A percentile compares a stretch with the other conserved stretches of the same genome.
These are phyloP conservation scores for Parus major DNA, from an alignment of 2,113 vertebrate genomes.

Conservation along the genomic window DNA sequence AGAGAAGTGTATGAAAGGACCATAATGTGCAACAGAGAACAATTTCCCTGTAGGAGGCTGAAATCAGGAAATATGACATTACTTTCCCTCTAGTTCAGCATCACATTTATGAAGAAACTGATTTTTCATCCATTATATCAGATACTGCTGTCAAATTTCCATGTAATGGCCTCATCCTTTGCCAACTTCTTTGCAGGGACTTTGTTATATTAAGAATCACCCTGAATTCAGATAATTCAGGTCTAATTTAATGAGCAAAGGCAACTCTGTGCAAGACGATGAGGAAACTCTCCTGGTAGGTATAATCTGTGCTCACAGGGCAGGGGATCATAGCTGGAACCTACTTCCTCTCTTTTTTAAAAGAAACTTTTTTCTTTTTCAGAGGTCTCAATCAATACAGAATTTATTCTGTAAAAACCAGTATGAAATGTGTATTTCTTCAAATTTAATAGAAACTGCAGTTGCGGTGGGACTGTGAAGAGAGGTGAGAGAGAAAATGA, in stretches of 20 bases:
- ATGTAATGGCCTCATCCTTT: background rate
- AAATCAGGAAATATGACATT: background rate
- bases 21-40: background rate
- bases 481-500: background rate
- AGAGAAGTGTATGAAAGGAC: background rate
- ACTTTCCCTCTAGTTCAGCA: background rate
- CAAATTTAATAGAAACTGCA: background rate
- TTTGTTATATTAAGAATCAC: background rate
- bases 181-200: background rate
- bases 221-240: constrained; percentile 5
- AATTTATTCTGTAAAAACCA: background rate
- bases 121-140: constrained; percentile 8
- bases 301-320: background rate
- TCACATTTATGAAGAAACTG: background rate
- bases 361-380: background rate
- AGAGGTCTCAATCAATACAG: background rate
- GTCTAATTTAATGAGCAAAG: background rate
- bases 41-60: background rate
- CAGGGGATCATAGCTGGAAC: background rate
- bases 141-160: background rate
- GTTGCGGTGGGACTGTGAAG: background rate
- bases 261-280: background rate
- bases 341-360: background rate
- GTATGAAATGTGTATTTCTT: constrained; percentile 10
- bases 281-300: background rate